A percentile compares a stretch with the other conserved stretches of the same genome.
phyloP scores from a whole-genome alignment of 2,888 invertebrate genomes.

The Hypolimnas misippus region DNA sequence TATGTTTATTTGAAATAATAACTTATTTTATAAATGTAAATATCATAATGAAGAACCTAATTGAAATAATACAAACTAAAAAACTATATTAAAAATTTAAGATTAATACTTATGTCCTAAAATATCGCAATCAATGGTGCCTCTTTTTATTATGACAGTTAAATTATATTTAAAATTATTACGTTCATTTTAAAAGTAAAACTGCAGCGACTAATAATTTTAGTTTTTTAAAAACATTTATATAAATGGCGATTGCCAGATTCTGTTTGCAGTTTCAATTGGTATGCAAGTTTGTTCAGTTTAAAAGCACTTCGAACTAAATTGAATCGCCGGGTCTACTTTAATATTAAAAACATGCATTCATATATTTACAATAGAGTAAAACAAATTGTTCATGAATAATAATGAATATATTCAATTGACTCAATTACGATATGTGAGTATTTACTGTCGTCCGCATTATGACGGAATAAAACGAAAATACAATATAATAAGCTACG shows the following conservation, averaged over 20 bases:
- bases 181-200: not conserved
- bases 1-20: too few species aligned
- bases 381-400: slow-evolving; percentile 11
- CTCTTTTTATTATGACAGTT: too few species aligned
- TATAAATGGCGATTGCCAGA: slow-evolving; percentile 7
- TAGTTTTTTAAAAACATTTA: not conserved
- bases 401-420: slow-evolving; percentile 4
- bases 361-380: slow-evolving; percentile 9
- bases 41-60: too few species aligned
- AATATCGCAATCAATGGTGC: too few species aligned
- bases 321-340: slow-evolving; percentile 1
- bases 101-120: too few species aligned
- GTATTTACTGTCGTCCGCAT: not conserved
- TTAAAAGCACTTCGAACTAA: not conserved
- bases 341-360: slow-evolving; percentile 9
- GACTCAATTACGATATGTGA: not conserved
- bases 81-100: too few species aligned
- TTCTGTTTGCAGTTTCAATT: slow-evolving; percentile 11
- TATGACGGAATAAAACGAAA: not conserved
- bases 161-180: not conserved
- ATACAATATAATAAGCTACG: not conserved
- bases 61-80: too few species aligned
- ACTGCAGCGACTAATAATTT: not conserved
- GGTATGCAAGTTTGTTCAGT: slow-evolving; percentile 11
- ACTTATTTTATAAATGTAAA: too few species aligned